Conservation (phyloP, 2,888 invertebrate genomes). For the Ditula angustiorana region DNA sequence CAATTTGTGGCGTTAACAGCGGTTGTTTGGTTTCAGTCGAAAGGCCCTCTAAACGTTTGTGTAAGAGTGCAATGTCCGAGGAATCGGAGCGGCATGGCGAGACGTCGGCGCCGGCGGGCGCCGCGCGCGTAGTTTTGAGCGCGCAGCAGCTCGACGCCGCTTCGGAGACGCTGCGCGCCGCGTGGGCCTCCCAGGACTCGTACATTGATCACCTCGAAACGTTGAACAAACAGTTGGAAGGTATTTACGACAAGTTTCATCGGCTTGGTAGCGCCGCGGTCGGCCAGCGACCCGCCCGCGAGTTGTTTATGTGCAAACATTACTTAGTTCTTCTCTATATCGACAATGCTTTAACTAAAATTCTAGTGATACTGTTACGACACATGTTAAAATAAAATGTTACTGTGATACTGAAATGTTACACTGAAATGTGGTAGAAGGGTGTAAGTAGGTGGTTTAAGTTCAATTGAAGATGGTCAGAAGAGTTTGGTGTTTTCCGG, state of each 20-base stretch:
- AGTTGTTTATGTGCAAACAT: constrained; percentile 62
- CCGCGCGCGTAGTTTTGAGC: constrained; percentile 86
- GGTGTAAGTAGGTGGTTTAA: constrained; percentile 79
- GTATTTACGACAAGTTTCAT: constrained; percentile 86
- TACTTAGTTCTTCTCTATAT: constrained; percentile 74
- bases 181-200: constrained; percentile 91
- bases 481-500: constrained; percentile 65
- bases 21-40: constrained; percentile 78
- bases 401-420: constrained; percentile 75
- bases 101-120: constrained; percentile 72
- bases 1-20: constrained; percentile 62
- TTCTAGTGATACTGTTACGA: constrained; percentile 75
- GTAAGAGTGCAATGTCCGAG: constrained; percentile 84
- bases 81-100: constrained; percentile 80
- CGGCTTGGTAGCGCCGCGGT: constrained; percentile 80
- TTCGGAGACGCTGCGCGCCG: constrained; percentile 87
- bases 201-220: constrained; percentile 91
- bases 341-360: constrained; percentile 86
- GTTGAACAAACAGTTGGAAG: constrained; percentile 91
- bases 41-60: constrained; percentile 72
- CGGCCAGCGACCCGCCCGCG: constrained; percentile 68
- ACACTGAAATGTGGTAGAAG: constrained; percentile 73
- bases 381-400: constrained; percentile 62
- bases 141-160: constrained; percentile 88
- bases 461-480: constrained; percentile 62